Conservation (phyloP, 1,140 invertebrate species). For the Antheraea pernyi region DNA sequence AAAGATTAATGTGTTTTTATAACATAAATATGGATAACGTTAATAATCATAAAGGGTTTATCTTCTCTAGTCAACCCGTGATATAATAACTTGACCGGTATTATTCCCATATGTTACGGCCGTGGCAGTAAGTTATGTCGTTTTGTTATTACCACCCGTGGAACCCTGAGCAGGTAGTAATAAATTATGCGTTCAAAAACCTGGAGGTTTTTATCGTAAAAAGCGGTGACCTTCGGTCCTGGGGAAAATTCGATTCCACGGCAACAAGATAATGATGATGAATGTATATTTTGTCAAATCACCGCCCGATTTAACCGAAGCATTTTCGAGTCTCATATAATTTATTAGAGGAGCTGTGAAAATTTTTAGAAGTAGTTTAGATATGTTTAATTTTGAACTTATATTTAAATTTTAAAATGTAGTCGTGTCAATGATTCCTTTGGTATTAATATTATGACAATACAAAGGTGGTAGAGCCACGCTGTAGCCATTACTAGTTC, state of each 20-base stretch:
- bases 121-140: not conserved
- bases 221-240: not conserved
- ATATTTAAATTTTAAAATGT: no score
- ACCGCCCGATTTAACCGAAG: not conserved
- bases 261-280: conserved; percentile 7
- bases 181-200: conserved; percentile 15
- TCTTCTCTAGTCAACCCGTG: no score
- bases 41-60: no score
- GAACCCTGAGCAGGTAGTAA: conserved; percentile 8
- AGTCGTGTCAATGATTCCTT: no score
- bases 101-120: not conserved
- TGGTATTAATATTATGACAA: no score
- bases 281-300: conserved; percentile 2
- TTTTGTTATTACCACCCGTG: not conserved
- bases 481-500: no score
- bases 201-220: conserved; percentile 9
- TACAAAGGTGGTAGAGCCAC: no score
- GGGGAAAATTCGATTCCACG: not conserved
- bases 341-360: not conserved
- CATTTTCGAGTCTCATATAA: not conserved
- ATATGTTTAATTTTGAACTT: not conserved
- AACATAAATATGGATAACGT: no score
- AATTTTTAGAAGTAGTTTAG: not conserved
- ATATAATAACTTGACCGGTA: not conserved
- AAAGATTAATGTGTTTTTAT: no score